These are phyloP conservation scores for Apostichopus japonicus DNA, from an alignment of 35 echinoderm and acorn worm genomes.

Conservation along the genomic window DNA sequence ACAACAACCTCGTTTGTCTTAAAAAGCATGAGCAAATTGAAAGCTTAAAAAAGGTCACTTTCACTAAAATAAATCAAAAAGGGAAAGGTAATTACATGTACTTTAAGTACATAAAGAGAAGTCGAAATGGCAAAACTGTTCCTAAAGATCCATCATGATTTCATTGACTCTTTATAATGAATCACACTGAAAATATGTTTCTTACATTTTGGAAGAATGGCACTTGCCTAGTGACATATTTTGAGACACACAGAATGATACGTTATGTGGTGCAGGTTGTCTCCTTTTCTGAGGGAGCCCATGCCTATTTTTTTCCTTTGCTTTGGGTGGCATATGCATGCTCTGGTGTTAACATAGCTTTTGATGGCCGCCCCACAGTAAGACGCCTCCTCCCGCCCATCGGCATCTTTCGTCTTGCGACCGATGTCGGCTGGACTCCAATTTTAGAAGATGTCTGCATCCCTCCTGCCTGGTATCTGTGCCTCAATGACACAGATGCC, in stretches of 20 bases:
- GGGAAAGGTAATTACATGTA: no score
- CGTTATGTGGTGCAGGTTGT: constrained; percentile 35
- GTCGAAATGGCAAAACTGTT: no score
- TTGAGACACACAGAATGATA: constrained; percentile 47
- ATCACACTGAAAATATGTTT: no score
- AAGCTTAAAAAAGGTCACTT: no score
- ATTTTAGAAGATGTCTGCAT: constrained; percentile 29
- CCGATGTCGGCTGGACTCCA: constrained; percentile 58
- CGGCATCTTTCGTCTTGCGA: constrained; percentile 26
- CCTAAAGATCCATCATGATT: no score
- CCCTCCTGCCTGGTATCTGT: not conserved
- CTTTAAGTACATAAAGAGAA: no score
- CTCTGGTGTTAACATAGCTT: not conserved
- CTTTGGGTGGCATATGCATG: constrained; percentile 41
- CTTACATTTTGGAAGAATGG: constrained; percentile 28
- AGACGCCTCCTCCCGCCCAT: constrained; percentile 27
- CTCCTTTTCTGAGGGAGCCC: not conserved
- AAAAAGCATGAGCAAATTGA: no score
- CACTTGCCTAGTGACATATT: constrained; percentile 30
- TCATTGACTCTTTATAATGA: no score
- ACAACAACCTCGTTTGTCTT: no score
- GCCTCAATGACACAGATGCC: not conserved
- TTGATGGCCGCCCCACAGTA: constrained; percentile 29
- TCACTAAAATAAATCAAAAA: no score
- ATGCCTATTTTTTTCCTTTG: not conserved